phyloP scores from a whole-genome alignment of 2,888 invertebrate species.

The Sinohyriopsis cumingii region DNA sequence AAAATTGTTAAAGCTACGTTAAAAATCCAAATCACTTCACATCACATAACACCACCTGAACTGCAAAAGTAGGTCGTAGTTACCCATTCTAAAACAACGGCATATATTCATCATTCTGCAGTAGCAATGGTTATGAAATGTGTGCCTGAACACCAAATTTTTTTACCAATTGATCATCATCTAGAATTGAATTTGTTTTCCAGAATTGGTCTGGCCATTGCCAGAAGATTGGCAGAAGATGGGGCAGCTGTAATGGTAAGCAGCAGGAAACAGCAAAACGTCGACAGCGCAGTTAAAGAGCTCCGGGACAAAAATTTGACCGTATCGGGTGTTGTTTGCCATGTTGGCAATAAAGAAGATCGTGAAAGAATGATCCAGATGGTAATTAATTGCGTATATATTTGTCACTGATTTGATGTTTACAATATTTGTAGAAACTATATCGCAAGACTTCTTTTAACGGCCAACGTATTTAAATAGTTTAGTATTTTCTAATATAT shows the following conservation, averaged over 20 bases:
- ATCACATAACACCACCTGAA: too few species aligned
- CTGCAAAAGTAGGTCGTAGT: too few species aligned
- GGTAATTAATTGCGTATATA: slow-evolving; percentile 70
- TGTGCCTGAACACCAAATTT: neutral
- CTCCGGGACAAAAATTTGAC: slow-evolving; percentile 79
- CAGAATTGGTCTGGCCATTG: slow-evolving; percentile 91
- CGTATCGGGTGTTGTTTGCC: slow-evolving; percentile 88
- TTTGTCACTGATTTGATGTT: neutral
- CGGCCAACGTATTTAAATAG: too few species aligned
- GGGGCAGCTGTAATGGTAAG: slow-evolving; percentile 94
- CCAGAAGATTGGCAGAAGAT: slow-evolving; percentile 86
- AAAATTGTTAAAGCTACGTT: too few species aligned
- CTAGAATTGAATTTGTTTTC: neutral
- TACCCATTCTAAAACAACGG: too few species aligned
- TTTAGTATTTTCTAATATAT: too few species aligned
- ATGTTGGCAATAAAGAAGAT: slow-evolving; percentile 87
- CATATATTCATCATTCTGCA: too few species aligned
- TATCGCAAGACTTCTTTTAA: too few species aligned
- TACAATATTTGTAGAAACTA: neutral
- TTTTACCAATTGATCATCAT: neutral
- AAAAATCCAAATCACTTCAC: too few species aligned
- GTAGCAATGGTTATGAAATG: neutral
- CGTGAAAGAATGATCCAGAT: slow-evolving; percentile 83
- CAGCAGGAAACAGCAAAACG: slow-evolving; percentile 90
- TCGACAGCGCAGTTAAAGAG: slow-evolving; percentile 82